A percentile compares a stretch with the other conserved stretches of the same genome.
These are phyloP conservation scores for Macrosteles quadrilineatus DNA, from an alignment of 1,140 invertebrate species.

Conservation along the genomic window DNA sequence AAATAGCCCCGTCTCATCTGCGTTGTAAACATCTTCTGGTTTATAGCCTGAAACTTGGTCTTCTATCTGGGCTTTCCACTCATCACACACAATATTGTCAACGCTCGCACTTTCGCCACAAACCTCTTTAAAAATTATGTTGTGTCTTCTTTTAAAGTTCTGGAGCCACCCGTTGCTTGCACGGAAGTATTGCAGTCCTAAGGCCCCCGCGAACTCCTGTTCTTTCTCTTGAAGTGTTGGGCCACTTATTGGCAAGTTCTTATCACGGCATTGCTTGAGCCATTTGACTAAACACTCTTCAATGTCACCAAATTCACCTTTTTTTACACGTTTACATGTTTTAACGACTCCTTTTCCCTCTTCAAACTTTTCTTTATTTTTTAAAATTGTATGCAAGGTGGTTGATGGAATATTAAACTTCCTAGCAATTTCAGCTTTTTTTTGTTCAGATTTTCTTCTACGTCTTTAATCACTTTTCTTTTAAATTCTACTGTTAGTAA, in stretches of 20 bases:
- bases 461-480: too few species aligned
- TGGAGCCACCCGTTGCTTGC: conserved; percentile 50
- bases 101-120: conserved; percentile 46
- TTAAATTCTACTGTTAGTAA: too few species aligned
- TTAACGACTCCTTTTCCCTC: background rate
- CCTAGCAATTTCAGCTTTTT: too few species aligned
- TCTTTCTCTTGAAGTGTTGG: conserved; percentile 39
- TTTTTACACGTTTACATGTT: conserved; percentile 1
- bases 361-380: conserved; percentile 6
- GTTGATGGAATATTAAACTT: background rate
- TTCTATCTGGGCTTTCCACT: conserved; percentile 36
- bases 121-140: conserved; percentile 44
- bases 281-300: conserved; percentile 41
- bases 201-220: conserved; percentile 41
- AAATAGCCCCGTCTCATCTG: conserved; percentile 54
- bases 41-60: conserved; percentile 43
- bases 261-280: conserved; percentile 45
- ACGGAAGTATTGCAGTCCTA: conserved; percentile 44
- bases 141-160: conserved; percentile 46
- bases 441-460: too few species aligned
- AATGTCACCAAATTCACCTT: conserved; percentile 36
- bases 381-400: background rate
- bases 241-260: conserved; percentile 40
- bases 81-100: conserved; percentile 34
- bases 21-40: conserved; percentile 52